phyloP scores from a whole-genome alignment of 2,113 vertebrate genomes.

The Coregonus clupeaformis region DNA sequence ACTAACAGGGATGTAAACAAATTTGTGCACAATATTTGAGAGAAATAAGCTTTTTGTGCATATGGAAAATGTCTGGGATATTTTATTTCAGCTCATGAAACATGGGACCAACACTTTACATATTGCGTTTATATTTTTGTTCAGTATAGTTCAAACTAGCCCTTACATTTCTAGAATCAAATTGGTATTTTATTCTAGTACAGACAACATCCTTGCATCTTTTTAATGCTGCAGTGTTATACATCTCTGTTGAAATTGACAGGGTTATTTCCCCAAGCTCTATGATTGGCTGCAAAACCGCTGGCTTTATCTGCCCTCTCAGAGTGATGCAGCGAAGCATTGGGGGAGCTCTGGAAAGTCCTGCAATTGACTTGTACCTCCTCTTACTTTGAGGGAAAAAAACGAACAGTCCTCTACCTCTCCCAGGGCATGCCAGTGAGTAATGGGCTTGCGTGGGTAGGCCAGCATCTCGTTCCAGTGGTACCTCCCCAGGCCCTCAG shows the following conservation, averaged over 20 bases:
- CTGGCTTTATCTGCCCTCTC: neutral
- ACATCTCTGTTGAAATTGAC: conserved; percentile 10
- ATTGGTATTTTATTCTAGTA: conserved; percentile 4
- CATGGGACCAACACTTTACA: too few species aligned
- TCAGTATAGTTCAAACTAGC: too few species aligned
- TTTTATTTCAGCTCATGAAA: neutral
- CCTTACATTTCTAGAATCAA: neutral
- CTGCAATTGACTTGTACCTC: conserved; percentile 9
- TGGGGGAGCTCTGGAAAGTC: conserved; percentile 11
- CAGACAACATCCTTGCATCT: conserved; percentile 19
- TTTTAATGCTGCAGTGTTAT: conserved; percentile 1
- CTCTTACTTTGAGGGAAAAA: conserved; percentile 17
- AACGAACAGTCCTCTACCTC: conserved; percentile 78
- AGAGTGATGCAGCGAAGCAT: conserved; percentile 12
- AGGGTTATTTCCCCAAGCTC: conserved; percentile 15
- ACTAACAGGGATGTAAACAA: too few species aligned
- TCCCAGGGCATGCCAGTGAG: conserved; percentile 93
- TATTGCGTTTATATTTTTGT: too few species aligned
- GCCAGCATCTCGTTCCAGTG: conserved; percentile 99
- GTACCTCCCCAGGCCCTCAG: conserved; percentile 91
- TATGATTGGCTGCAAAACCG: conserved; percentile 18
- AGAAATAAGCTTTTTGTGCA: too few species aligned
- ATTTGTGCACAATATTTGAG: too few species aligned
- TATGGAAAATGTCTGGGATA: too few species aligned
- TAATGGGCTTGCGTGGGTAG: conserved; percentile 95